Conservation (phyloP, 1,140 invertebrate genomes). For the Ostrea edulis region DNA sequence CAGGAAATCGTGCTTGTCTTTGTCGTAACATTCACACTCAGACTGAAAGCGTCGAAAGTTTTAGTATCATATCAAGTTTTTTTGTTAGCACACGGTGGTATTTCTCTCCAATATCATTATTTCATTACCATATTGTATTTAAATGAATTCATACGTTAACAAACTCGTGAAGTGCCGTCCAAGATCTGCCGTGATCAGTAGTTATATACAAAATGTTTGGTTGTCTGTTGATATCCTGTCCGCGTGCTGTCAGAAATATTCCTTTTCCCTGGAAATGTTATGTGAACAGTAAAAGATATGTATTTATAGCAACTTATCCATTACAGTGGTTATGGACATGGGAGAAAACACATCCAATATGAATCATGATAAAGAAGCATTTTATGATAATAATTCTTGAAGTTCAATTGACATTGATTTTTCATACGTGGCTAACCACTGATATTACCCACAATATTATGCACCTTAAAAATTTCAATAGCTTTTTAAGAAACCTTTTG, state of each 20-base stretch:
- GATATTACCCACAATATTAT: no score
- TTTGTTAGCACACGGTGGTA: no score
- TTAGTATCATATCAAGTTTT: not conserved
- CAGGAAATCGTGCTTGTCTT: slow-evolving; percentile 77
- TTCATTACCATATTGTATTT: not conserved
- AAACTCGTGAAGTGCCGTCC: slow-evolving; percentile 78
- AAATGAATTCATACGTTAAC: slow-evolving; percentile 73
- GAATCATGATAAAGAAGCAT: no score
- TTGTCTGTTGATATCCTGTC: slow-evolving; percentile 76
- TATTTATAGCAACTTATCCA: no score
- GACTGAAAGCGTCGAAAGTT: slow-evolving; percentile 11
- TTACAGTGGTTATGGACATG: no score
- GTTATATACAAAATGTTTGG: slow-evolving; percentile 78
- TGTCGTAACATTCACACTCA: slow-evolving; percentile 63
- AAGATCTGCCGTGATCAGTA: slow-evolving; percentile 70
- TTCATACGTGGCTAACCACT: no score
- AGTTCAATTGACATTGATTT: no score
- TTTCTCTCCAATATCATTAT: not conserved
- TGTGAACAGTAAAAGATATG: no score
- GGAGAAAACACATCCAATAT: no score
- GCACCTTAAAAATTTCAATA: no score
- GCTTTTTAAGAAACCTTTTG: no score
- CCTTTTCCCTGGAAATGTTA: slow-evolving; percentile 61
- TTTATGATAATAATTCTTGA: no score
- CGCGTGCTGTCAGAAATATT: slow-evolving; percentile 74